Base-by-base conservation (phyloP, 1,140 invertebrate genomes). In the Teleogryllus occipitalis region DNA sequence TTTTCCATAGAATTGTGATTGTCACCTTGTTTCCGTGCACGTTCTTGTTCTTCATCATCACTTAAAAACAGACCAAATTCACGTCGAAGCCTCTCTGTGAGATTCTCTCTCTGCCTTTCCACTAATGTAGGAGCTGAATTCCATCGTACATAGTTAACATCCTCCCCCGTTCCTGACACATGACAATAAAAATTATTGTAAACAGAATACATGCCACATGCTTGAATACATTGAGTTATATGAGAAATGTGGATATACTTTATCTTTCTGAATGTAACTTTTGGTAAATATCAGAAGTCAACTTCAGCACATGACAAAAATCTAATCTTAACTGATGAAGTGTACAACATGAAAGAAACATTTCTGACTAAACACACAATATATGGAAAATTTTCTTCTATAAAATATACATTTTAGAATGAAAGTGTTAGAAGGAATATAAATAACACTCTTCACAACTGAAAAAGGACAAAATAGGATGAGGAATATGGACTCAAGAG, bases 51-150 rank as follows among this genome's bases (percentile, higher is more conserved):
- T 79, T 93, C 91, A 81, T 93, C 92, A 78, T 93, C 92, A 76
- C 89, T 90, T 74, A 92, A 85, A 81, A 92, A 91, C 18, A 94
- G 86, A n/a, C 92, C 93, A 86, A 93, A 93, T 84, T 93, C 92
- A 72, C 91, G 86, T 84, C 92, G 89, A 81, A 94, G 86, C 82
- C 94, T 88, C 82, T 93, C 91, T 21, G 91, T 93, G 46, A 94
- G 88, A 85, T 92, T 93, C 85, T 94, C 93, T 80, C 93, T 87
- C 84, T 93, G 92, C 79, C 90, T 87, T 84, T 94, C 93, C 1
- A 93, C 88, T 27, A 92, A 84, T 8, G 92, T 94, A 46, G 93
- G 92, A 39, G 91, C 91, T 8, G 91, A 88, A 85, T 89, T 90
- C 82, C 91, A 92, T 80, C 87, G 82, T 72, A 83, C 81, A 76